Evolutionary conservation across 2,113 vertebrate genomes (phyloP).

Genomic region (Patagioenas fasciata): DNA sequence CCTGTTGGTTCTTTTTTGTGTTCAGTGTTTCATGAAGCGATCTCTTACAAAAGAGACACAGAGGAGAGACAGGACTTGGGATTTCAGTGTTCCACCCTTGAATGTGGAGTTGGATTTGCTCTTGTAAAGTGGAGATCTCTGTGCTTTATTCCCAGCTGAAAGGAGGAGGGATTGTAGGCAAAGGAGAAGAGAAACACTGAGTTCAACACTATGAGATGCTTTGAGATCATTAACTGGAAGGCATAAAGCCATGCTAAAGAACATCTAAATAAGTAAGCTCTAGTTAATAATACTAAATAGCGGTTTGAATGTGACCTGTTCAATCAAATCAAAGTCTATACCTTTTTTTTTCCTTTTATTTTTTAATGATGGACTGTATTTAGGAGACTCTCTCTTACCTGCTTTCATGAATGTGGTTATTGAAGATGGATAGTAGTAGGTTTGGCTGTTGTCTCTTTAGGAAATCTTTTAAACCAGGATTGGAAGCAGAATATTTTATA

Average conservation of each 20-base stretch:
- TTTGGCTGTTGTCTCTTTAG: slow-evolving; percentile 25
- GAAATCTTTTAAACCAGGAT: slow-evolving; percentile 10
- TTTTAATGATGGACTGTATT: background rate
- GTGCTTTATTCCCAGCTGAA: background rate
- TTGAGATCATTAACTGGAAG: background rate
- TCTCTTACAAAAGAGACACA: background rate
- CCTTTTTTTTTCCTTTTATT: background rate
- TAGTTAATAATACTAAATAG: background rate
- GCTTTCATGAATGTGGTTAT: background rate
- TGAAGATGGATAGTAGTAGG: background rate
- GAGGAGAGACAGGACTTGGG: background rate
- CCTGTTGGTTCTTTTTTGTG: background rate
- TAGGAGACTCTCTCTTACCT: background rate
- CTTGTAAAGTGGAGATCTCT: background rate
- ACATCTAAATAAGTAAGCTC: background rate
- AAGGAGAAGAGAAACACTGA: background rate
- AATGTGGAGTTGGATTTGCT: background rate
- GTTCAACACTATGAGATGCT: background rate
- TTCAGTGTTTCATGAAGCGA: background rate
- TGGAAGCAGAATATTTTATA: slow-evolving; percentile 21
- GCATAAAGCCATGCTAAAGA: background rate
- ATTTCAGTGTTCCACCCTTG: background rate
- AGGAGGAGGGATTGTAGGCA: background rate
- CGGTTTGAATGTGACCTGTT: background rate
- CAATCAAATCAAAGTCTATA: background rate